Evolutionary conservation across 2,888 invertebrate species (phyloP), one percentile per base, ranked within the genome.

Genomic region (Ligdia adustata): DNA sequence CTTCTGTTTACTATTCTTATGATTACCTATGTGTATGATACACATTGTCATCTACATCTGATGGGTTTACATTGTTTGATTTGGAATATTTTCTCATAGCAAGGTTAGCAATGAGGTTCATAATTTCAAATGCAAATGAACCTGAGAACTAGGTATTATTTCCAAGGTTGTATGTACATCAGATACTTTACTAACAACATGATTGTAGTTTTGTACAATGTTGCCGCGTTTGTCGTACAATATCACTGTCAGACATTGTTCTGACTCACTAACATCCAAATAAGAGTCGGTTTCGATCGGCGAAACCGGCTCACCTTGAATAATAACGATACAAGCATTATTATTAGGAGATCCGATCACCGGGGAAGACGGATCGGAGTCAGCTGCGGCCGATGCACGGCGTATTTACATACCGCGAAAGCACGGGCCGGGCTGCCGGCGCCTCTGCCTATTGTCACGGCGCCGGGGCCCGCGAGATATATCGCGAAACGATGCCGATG

Each of bases 401-500:
- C 26, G 42, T 62, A 69, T 64, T 66, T 59, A 66, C 61, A 60
- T 57, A 48, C 57, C 52, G 62, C 57, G 48, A 63, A 53, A 50
- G 60, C 44, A 35, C 15, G 9, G 7, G 14, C n/a, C 22, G 16
- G 32, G 16, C 9, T 9, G 22, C 29, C n/a, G 37, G 26, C 26
- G 29, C 22, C 29, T 24, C 29, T 5, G 31, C 65, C 66, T 64
- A 72, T 69, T 59, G 69, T 66, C 52, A 57, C 48, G 48, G 59
- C 39, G 51, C 48, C 52, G 55, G 52, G 55, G 55, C 40, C 9
- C 20, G 34, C 38, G 76, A 78, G 79, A 74, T 75, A 74, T 78
- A 73, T 68, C 66, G 69, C 72, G 69, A 64, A 67, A 55, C 64
- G 64, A 69, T 60, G 66, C 74, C 75, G 84, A 86, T 88, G 89